These are phyloP conservation scores for Tenualosa thibaudeaui DNA, from an alignment of 2,797 vertebrate genomes.

Conservation along the genomic window DNA sequence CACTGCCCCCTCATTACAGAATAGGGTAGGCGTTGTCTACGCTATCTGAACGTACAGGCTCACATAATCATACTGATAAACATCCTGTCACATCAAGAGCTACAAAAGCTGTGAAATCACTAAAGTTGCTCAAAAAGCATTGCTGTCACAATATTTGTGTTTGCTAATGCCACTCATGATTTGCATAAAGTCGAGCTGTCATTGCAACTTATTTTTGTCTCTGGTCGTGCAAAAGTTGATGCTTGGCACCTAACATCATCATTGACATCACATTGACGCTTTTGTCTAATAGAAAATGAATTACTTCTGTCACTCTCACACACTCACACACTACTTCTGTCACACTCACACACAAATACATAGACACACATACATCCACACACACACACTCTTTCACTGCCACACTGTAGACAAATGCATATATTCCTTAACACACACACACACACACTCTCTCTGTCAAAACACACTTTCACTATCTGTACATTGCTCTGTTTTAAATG, in stretches of 20 bases:
- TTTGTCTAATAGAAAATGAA: too few relatives aligned
- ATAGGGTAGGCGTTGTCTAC: constrained; percentile 12
- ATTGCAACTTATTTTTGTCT: too few relatives aligned
- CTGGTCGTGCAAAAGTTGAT: too few relatives aligned
- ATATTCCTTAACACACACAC: neutral
- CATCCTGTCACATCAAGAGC: neutral
- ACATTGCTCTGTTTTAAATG: neutral
- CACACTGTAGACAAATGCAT: neutral
- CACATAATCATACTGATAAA: neutral
- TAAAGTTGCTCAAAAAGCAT: too few relatives aligned
- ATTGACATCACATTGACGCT: too few relatives aligned
- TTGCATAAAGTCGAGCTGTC: too few relatives aligned
- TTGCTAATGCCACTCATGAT: too few relatives aligned
- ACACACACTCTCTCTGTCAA: neutral
- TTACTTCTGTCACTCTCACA: neutral
- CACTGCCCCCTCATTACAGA: constrained; percentile 45
- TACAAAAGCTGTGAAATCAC: too few relatives aligned
- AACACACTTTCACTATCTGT: neutral
- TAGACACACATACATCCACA: constrained; percentile 31
- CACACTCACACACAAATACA: neutral
- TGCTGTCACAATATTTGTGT: too few relatives aligned
- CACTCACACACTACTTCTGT: neutral
- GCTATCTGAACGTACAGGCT: constrained; percentile 10
- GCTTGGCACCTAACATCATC: too few relatives aligned
- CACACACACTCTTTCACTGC: neutral